These are phyloP conservation scores for Xylocampa areola DNA, from an alignment of 2,888 invertebrate species.

Conservation along the genomic window DNA sequence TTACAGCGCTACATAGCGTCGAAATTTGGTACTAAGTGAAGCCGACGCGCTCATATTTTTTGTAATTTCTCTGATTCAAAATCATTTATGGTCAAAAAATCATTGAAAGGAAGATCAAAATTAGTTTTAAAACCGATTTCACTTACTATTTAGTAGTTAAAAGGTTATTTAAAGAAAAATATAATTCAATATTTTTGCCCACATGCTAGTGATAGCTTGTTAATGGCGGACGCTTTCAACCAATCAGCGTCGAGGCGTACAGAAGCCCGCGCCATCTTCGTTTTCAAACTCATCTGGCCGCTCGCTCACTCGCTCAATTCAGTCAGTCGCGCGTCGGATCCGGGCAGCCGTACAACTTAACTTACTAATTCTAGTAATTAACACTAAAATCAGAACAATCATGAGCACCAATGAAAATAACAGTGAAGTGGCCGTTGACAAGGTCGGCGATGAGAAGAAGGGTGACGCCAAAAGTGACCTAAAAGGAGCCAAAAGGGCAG, in stretches of 20 bases:
- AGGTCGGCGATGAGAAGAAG: slow-evolving; percentile 94
- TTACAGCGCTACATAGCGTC: slow-evolving; percentile 67
- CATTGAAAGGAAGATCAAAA: slow-evolving; percentile 21
- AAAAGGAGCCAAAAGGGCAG: slow-evolving; percentile 96
- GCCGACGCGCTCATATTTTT: slow-evolving; percentile 66
- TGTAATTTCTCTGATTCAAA: slow-evolving; percentile 47
- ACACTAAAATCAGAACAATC: slow-evolving; percentile 85
- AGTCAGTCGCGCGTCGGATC: slow-evolving; percentile 92
- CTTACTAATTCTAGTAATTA: slow-evolving; percentile 79
- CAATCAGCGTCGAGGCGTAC: slow-evolving; percentile 79
- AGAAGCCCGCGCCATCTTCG: slow-evolving; percentile 94
- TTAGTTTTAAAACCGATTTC: slow-evolving; percentile 68
- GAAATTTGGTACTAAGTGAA: slow-evolving; percentile 68
- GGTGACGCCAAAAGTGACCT: slow-evolving; percentile 94
- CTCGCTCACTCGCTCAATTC: slow-evolving; percentile 88
- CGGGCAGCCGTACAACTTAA: slow-evolving; percentile 88
- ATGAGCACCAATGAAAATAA: slow-evolving; percentile 93
- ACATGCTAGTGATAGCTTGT: slow-evolving; percentile 80
- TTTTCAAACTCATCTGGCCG: slow-evolving; percentile 92
- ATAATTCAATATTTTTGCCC: slow-evolving; percentile 67
- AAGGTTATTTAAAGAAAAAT: slow-evolving; percentile 51
- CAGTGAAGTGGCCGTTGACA: slow-evolving; percentile 95
- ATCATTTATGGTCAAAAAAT: slow-evolving; percentile 10
- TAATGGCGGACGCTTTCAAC: slow-evolving; percentile 79
- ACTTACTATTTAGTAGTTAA: slow-evolving; percentile 14